Percentiles rank a stretch among this genome's conserved stretches.
These are phyloP conservation scores for Saturnia pavonia DNA, from an alignment of 2,888 invertebrate species.

Conservation along the genomic window DNA sequence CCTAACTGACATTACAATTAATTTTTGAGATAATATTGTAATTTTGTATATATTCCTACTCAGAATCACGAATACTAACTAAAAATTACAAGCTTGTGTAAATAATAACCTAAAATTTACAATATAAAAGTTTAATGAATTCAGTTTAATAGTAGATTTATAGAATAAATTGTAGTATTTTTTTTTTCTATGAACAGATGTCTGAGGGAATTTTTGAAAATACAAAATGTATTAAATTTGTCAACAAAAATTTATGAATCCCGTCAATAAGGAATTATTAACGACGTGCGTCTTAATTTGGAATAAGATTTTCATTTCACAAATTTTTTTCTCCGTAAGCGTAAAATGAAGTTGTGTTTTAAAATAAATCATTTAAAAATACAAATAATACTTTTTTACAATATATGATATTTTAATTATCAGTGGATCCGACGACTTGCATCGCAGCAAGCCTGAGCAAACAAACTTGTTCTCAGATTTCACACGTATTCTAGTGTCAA, in stretches of 20 bases:
- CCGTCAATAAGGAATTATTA: no score
- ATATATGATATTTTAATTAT: conserved; percentile 30
- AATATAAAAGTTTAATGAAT: neutral
- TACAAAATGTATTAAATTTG: neutral
- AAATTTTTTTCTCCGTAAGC: no score
- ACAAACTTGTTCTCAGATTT: conserved; percentile 55
- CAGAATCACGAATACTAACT: neutral
- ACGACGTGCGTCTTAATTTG: no score
- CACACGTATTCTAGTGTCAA: conserved; percentile 43
- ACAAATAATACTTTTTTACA: conserved; percentile 23
- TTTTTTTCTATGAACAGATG: no score
- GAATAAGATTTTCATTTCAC: no score
- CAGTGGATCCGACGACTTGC: conserved; percentile 29
- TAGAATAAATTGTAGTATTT: neutral
- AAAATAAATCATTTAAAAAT: neutral
- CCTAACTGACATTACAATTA: neutral
- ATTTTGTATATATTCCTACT: neutral
- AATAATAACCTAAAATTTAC: no score
- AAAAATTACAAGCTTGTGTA: neutral
- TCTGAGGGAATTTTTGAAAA: neutral
- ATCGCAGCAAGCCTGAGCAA: conserved; percentile 33
- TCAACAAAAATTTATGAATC: neutral
- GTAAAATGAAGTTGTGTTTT: neutral
- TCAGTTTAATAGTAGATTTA: no score
- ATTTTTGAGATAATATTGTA: neutral